Evolutionary conservation across 2,888 invertebrate genomes (phyloP), one percentile per base, ranked within the genome.

Genomic region (Ectemnius lituratus): DNA sequence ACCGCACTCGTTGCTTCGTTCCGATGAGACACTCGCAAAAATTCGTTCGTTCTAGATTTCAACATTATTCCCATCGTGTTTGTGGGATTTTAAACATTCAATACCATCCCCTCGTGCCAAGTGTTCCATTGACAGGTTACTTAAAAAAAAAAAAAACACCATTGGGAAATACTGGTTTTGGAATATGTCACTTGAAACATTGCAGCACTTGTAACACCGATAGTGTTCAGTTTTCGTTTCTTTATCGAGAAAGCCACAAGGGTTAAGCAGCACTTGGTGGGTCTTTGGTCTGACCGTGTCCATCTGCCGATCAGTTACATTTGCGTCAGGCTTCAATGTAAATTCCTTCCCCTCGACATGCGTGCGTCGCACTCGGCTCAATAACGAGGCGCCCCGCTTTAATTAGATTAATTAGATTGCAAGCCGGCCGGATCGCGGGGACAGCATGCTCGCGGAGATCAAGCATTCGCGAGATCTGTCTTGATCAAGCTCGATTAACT

Each of bases 371-470:
- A 75, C 71, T 70, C 73, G 66, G 62, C 74, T 37, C 37, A 52
- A 37, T 81, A 83, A 78, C 78, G 70, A 80, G 78, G 13, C 80
- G 76, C 79, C 81, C 75, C 80, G 78, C 79, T 83, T 88, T 88
- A 89, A 89, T 89, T 87, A 86, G 87, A 87, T 88, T 88, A 88
- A 88, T 89, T 88, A 88, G 84, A 88, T 86, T 82, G 85, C 80
- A 81, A 75, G 74, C 78, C 74, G 81, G 75, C 82, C 84, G 82
- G 80, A 84, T 81, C 84, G 78, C 78, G 78, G 76, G 62, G 23
- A 73, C 72, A 75, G 56, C 45, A 16, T 23, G 73, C 69, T 61
- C 64, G 59, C 74, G 56, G 45, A 47, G 70, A 73, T 73, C 70
- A 61, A 62, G 67, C 57, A 71, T 67, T 68, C 63, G 52, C 67